Conservation (phyloP, 2,888 invertebrate species). For the Electrophaes corylata region DNA sequence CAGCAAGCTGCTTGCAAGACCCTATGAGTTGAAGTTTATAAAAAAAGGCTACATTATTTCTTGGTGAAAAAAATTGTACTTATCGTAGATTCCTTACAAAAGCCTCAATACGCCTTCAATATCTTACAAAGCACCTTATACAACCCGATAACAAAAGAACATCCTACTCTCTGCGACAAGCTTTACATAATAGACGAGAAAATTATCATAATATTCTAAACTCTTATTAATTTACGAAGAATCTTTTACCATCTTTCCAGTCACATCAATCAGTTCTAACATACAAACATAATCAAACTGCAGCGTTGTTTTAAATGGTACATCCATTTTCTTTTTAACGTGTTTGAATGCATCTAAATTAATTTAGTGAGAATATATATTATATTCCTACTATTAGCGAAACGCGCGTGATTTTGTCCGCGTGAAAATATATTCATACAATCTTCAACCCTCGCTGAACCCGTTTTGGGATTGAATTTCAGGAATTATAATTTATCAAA, state of each 20-base stretch:
- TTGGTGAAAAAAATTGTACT: background rate
- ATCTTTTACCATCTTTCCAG: conserved; percentile 11
- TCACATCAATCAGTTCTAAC: conserved; percentile 21
- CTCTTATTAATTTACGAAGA: conserved; percentile 10
- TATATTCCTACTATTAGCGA: too few relatives aligned
- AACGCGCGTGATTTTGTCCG: too few relatives aligned
- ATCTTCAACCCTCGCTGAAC: too few relatives aligned
- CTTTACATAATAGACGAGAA: conserved; percentile 14
- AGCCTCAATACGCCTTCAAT: background rate
- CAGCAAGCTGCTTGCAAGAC: too few relatives aligned
- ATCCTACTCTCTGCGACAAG: conserved; percentile 2
- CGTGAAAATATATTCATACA: too few relatives aligned
- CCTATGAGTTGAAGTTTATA: background rate
- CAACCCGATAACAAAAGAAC: conserved; percentile 2
- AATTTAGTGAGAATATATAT: too few relatives aligned
- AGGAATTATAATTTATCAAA: too few relatives aligned
- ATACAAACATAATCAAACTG: conserved; percentile 37
- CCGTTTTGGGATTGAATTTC: too few relatives aligned
- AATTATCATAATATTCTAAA: conserved; percentile 21
- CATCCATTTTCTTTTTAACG: background rate
- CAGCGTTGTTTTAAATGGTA: conserved; percentile 28
- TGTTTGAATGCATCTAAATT: too few relatives aligned
- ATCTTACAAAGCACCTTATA: background rate
- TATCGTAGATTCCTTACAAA: background rate
- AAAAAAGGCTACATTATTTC: background rate